Percentiles rank a stretch among this genome's conserved stretches.
phyloP scores from a whole-genome alignment of 2,797 vertebrate species.

The Phaenicophaeus curvirostris region DNA sequence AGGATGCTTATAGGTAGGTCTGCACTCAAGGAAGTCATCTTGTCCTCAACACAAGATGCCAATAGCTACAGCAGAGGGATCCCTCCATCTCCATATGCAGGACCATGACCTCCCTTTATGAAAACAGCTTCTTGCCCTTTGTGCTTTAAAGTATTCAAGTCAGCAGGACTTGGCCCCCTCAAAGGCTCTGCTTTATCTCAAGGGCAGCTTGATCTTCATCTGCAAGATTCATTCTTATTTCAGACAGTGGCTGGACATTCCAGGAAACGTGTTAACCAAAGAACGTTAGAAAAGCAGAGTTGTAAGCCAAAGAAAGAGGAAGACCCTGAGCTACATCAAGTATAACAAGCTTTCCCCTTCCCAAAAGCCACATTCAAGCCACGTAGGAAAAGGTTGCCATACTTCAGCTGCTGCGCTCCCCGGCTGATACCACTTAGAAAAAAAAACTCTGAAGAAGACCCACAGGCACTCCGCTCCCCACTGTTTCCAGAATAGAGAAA shows the following conservation, averaged over 20 bases:
- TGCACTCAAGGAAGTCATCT: background rate
- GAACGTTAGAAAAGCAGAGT: background rate
- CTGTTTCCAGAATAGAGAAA: background rate
- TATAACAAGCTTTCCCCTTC: background rate
- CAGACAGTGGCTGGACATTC: background rate
- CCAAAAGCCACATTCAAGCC: background rate
- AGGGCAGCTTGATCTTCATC: background rate
- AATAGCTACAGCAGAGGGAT: background rate
- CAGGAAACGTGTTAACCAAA: background rate
- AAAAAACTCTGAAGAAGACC: background rate
- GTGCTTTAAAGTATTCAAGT: background rate
- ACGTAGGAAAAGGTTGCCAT: background rate
- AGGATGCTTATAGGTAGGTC: background rate
- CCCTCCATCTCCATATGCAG: background rate
- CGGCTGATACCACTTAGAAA: background rate
- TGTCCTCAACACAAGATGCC: background rate
- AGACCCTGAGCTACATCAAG: background rate
- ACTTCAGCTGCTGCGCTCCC: background rate
- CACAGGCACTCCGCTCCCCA: background rate
- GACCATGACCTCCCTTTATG: background rate
- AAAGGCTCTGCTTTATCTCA: background rate
- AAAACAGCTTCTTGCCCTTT: background rate
- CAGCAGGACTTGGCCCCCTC: background rate
- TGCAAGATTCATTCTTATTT: background rate
- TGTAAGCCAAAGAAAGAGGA: background rate